Evolutionary conservation across 2,113 vertebrate species (phyloP), one percentile per base, ranked within the genome.

Genomic region (Symphodus melops): DNA sequence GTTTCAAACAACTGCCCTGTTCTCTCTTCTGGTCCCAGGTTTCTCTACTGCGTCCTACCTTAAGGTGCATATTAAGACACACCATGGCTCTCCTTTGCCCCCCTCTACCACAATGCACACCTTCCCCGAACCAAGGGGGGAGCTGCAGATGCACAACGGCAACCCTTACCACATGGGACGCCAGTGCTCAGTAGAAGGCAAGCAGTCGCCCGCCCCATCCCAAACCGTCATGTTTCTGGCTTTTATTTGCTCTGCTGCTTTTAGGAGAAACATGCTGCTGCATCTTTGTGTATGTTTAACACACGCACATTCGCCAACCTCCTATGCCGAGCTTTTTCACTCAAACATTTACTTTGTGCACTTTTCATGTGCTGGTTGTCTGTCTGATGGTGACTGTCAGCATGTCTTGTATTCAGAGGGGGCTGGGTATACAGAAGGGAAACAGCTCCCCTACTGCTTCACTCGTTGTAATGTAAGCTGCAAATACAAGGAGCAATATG

Each of bases 21-120:
- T 88, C 83, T 94, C 71, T 96, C 95, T 96, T 96, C 94, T 97
- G 97, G 97, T 96, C 96, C 95, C 97, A 99, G 98, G 98, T 99
- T 98, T 99, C 96, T 99, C 97, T 94, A 98, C 97, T 94, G 96
- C 98, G 89, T 99, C 98, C 95, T 99, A 99, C 96, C 98, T 99
- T 97, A 99, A 99, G 96, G 98, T 98, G 96, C 98, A 99, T 95
- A 96, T 98, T 96, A 99, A 99, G 98, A 98, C 96, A 92, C 97
- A 99, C 96, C 98, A 99, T 92, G 96, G 97, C 96, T 95, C 97
- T 94, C 94, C 96, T 94, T 95, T 97, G 94, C 96, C 92, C 86
- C 91, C 89, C 80, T 86, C 93, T 80, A 84, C 96, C 95, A 75
- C 92, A 88, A 86, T 91, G 82, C 96, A 97, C 94, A 94, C 96